Conservation (phyloP, 1,140 invertebrate genomes). For the Leptinotarsa defecta region DNA sequence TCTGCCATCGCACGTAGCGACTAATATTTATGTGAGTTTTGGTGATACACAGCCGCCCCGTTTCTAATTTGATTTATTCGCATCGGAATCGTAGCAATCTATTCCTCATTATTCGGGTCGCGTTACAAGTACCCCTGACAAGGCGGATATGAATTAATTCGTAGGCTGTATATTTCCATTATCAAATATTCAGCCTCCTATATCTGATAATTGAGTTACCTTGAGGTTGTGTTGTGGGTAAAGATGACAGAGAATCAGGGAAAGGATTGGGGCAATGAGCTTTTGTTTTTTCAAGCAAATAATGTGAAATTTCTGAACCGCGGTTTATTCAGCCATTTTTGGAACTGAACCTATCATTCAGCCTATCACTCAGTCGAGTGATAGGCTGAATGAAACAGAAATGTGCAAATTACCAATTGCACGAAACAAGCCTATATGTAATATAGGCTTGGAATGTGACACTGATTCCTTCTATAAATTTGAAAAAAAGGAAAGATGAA, state of each 20-base stretch:
- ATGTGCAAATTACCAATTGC: too few species aligned
- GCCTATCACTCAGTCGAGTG: too few species aligned
- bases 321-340: too few species aligned
- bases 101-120: conserved; percentile 21
- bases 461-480: too few species aligned
- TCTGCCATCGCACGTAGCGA: conserved; percentile 3
- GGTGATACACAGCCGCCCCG: conserved; percentile 10
- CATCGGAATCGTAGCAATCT: conserved; percentile 1
- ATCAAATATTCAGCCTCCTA: not conserved
- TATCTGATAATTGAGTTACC: not conserved
- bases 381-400: too few species aligned
- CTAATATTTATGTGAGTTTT: conserved; percentile 16
- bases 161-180: not conserved
- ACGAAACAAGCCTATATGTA: too few species aligned
- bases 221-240: not conserved
- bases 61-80: conserved; percentile 9
- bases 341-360: too few species aligned
- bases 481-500: too few species aligned
- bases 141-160: not conserved
- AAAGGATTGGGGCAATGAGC: not conserved
- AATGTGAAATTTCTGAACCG: too few species aligned
- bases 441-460: too few species aligned
- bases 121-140: conserved; percentile 6
- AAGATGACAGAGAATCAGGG: not conserved
- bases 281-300: too few species aligned